phyloP scores from a whole-genome alignment of 2,113 vertebrate species.

The Todiramphus chloris region DNA sequence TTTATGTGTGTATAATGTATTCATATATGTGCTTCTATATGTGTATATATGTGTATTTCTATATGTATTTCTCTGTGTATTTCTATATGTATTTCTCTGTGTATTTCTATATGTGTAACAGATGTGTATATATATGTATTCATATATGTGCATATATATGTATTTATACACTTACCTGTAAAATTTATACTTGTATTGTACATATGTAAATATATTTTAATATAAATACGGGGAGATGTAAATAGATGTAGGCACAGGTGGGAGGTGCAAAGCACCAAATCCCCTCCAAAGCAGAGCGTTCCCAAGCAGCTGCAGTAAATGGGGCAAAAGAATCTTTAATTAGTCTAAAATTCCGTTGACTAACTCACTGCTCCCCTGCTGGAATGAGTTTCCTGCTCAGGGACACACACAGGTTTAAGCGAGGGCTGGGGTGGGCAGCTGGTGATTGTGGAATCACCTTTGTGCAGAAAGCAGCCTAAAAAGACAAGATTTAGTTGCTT shows the following conservation, averaged over 20 bases:
- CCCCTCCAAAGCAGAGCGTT: neutral
- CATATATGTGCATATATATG: too few relatives aligned
- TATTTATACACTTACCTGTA: too few relatives aligned
- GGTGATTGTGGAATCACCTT: neutral
- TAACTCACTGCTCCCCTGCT: neutral
- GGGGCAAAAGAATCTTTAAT: neutral
- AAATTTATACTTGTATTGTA: too few relatives aligned
- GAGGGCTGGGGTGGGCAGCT: neutral
- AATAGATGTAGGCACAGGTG: fast-evolving
- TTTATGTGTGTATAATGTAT: too few relatives aligned
- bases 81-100: too few relatives aligned
- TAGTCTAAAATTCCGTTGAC: fast-evolving
- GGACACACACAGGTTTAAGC: neutral
- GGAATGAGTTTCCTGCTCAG: neutral
- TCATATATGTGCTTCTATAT: too few relatives aligned
- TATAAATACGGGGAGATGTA: fast-evolving
- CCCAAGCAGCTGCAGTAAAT: neutral
- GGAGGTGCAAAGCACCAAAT: neutral
- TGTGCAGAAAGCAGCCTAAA: neutral
- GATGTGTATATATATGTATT: too few relatives aligned
- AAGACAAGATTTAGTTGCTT: slow-evolving; percentile 46
- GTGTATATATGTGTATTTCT: too few relatives aligned
- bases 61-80: too few relatives aligned
- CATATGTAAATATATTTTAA: neutral
- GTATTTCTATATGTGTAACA: too few relatives aligned